These are phyloP conservation scores for Papilio gigon DNA, from an alignment of 2,888 invertebrate species.

Conservation along the genomic window DNA sequence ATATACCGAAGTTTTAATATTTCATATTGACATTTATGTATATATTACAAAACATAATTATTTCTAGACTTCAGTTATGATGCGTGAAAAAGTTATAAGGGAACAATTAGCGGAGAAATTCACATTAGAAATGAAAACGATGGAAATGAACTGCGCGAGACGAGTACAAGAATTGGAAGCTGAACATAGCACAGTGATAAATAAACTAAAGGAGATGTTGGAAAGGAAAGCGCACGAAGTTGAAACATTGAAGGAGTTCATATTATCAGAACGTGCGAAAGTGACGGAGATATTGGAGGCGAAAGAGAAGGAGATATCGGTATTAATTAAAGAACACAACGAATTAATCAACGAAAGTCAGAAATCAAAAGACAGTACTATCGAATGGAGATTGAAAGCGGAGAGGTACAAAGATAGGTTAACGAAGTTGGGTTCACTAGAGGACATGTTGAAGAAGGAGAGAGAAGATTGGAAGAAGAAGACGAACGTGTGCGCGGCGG, in stretches of 20 bases:
- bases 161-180: conserved; percentile 78
- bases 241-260: conserved; percentile 77
- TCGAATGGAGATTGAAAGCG: conserved; percentile 67
- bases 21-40: no score
- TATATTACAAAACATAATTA: conserved; percentile 40
- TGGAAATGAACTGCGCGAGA: conserved; percentile 80
- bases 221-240: conserved; percentile 81
- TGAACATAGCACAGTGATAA: conserved; percentile 71
- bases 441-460: conserved; percentile 66
- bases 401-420: conserved; percentile 71
- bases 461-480: conserved; percentile 70
- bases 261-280: conserved; percentile 76
- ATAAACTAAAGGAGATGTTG: conserved; percentile 75
- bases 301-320: conserved; percentile 78
- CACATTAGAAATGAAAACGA: conserved; percentile 82
- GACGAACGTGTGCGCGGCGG: conserved; percentile 59
- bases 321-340: conserved; percentile 74
- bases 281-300: conserved; percentile 77
- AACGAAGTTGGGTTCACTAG: conserved; percentile 64
- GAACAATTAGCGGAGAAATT: conserved; percentile 87
- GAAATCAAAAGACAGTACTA: conserved; percentile 62
- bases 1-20: no score
- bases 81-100: conserved; percentile 83
- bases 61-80: conserved; percentile 74
- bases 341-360: conserved; percentile 66